Evolutionary conservation across 2,888 invertebrate species (phyloP).

Genomic region (Abrostola triplasia): DNA sequence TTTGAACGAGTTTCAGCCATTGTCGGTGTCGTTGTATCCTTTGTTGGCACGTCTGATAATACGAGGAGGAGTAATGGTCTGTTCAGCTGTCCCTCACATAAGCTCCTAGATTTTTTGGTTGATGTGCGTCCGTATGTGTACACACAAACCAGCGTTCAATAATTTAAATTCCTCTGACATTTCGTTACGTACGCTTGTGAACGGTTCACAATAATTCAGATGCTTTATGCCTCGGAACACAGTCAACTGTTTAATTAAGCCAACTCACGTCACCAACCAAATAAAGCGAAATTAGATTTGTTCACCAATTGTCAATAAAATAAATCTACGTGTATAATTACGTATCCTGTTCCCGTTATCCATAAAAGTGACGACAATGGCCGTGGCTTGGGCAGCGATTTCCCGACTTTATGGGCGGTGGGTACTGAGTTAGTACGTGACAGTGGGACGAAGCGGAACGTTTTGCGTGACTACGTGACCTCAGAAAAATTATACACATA

Average conservation of each 20-base stretch:
- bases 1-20: conserved; percentile 51
- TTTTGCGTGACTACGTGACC: conserved; percentile 59
- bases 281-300: conserved; percentile 60
- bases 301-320: conserved; percentile 58
- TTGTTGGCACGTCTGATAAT: conserved; percentile 56
- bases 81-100: conserved; percentile 51
- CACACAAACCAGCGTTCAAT: conserved; percentile 14
- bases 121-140: conserved; percentile 23
- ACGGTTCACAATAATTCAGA: conserved; percentile 17
- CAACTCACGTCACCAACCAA: conserved; percentile 49
- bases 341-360: conserved; percentile 66
- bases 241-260: conserved; percentile 40
- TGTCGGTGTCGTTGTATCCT: conserved; percentile 53
- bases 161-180: conserved; percentile 12
- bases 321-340: conserved; percentile 67
- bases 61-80: conserved; percentile 54
- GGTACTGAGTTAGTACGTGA: conserved; percentile 62
- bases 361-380: conserved; percentile 67
- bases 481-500: conserved; percentile 47
- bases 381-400: conserved; percentile 64
- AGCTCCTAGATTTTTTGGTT: conserved; percentile 41
- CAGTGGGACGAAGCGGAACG: conserved; percentile 46
- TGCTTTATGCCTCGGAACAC: conserved; percentile 21
- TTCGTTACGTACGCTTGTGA: conserved; percentile 2
- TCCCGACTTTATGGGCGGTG: conserved; percentile 65